Conservation (phyloP, 2,797 vertebrate species). For the Sardinella longiceps region DNA sequence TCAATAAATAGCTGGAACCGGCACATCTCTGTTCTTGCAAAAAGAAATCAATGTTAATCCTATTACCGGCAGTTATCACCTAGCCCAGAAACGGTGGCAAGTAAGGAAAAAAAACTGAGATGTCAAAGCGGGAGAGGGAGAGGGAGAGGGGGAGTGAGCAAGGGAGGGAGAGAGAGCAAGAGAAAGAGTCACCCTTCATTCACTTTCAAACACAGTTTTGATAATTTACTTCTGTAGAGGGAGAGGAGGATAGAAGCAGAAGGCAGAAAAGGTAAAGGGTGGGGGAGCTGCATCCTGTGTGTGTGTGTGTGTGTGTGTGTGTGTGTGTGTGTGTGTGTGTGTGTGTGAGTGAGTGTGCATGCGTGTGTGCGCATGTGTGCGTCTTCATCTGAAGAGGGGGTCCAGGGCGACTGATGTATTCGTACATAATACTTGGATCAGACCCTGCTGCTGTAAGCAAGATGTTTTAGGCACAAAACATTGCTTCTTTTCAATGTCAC, state of each 20-base stretch:
- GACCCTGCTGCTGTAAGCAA: conserved; percentile 87
- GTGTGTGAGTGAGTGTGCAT: conserved; percentile 34
- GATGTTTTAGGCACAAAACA: conserved; percentile 84
- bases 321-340: conserved; percentile 35
- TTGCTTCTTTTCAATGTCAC: conserved; percentile 76
- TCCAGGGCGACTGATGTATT: conserved; percentile 80
- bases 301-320: conserved; percentile 35
- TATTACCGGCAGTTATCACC: conserved; percentile 99
- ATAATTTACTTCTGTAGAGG: conserved; percentile 91
- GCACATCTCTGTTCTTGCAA: conserved; percentile 99
- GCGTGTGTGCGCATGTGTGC: conserved; percentile 37
- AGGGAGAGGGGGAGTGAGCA: conserved; percentile 68
- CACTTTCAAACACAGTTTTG: conserved; percentile 98
- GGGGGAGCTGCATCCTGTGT: conserved; percentile 53
- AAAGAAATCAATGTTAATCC: conserved; percentile 99
- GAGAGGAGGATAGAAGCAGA: conserved; percentile 69
- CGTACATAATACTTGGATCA: conserved; percentile 85
- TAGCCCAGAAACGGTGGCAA: conserved; percentile 99
- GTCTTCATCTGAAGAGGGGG: conserved; percentile 48
- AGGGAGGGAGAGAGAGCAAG: conserved; percentile 78
- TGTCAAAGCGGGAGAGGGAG: conserved; percentile 91
- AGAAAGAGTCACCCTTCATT: conserved; percentile 90
- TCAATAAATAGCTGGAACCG: conserved; percentile 99
- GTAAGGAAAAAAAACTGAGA: conserved; percentile 89
- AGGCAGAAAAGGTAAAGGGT: conserved; percentile 36